Conservation (phyloP, 53 echinoderm and acorn worm genomes). For the Arbacia lixula region DNA sequence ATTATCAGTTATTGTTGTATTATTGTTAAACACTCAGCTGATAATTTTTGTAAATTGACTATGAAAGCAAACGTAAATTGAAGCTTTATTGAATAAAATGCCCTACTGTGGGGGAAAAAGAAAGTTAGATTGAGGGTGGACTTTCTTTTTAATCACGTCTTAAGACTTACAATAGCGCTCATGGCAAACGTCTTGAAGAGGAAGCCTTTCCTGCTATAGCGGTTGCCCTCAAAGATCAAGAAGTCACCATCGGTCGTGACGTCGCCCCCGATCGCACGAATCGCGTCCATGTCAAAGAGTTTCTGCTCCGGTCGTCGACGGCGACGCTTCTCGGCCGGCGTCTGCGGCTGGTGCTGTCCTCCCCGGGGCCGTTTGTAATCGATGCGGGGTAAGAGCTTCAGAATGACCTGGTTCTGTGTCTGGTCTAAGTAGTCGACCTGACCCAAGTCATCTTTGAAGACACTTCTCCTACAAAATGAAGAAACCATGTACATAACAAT, state of each 20-base stretch:
- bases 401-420: constrained; percentile 95
- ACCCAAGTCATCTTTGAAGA: constrained; percentile 95
- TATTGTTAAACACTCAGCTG: no score
- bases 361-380: constrained; percentile 88
- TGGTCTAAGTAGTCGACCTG: constrained; percentile 98
- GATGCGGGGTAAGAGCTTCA: constrained; percentile 92
- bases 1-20: no score
- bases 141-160: no score
- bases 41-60: no score
- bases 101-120: no score
- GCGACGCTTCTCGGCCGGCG: constrained; percentile 80
- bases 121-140: no score
- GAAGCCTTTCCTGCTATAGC: constrained; percentile 96
- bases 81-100: no score
- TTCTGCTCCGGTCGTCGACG: constrained; percentile 79
- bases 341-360: constrained; percentile 62
- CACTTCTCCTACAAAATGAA: constrained; percentile 74
- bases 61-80: no score
- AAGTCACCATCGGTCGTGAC: constrained; percentile 97
- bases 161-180: constrained; percentile 97
- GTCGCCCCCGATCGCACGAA: constrained; percentile 90
- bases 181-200: constrained; percentile 96
- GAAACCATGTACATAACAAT: no score
- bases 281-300: constrained; percentile 89
- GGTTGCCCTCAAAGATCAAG: constrained; percentile 91